These are phyloP conservation scores for Cetoscarus ocellatus DNA, from an alignment of 2,797 vertebrate genomes.

Conservation along the genomic window DNA sequence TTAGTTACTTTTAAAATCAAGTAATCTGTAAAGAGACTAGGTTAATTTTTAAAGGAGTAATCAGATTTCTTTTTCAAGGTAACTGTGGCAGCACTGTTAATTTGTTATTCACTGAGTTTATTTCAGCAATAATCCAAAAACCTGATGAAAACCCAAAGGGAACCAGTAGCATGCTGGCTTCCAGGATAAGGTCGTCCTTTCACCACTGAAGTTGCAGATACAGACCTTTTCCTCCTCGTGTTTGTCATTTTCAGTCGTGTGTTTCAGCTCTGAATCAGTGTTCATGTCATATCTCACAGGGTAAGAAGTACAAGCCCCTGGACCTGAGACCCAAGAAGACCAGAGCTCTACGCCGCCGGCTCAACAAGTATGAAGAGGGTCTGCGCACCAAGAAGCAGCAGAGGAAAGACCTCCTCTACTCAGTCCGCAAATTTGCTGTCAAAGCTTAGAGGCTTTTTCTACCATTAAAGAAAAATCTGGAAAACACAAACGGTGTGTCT, in stretches of 20 bases:
- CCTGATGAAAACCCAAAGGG: too few relatives aligned
- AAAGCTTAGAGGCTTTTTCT: slow-evolving; percentile 89
- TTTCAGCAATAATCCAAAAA: too few relatives aligned
- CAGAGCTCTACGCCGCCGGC: slow-evolving; percentile 92
- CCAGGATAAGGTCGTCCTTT: too few relatives aligned
- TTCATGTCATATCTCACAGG: slow-evolving; percentile 75
- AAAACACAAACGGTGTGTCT: slow-evolving; percentile 21
- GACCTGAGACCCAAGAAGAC: slow-evolving; percentile 99
- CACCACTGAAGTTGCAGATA: too few relatives aligned
- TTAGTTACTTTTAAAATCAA: too few relatives aligned
- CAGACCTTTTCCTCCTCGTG: neutral
- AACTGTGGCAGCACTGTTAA: too few relatives aligned
- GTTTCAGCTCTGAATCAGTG: neutral
- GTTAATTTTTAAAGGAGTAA: too few relatives aligned
- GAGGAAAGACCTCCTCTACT: slow-evolving; percentile 93
- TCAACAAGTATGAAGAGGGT: slow-evolving; percentile 94
- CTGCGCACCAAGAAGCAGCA: slow-evolving; percentile 97
- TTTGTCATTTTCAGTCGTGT: neutral
- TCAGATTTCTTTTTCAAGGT: too few relatives aligned
- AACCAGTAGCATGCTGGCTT: too few relatives aligned
- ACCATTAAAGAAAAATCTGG: slow-evolving; percentile 76
- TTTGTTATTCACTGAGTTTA: too few relatives aligned
- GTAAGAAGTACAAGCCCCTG: slow-evolving; percentile 98
- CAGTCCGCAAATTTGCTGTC: slow-evolving; percentile 93
- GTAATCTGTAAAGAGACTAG: too few relatives aligned